Evolutionary conservation across 2,797 vertebrate species (phyloP), one percentile per base, ranked within the genome.

Genomic region (Chelon auratus): DNA sequence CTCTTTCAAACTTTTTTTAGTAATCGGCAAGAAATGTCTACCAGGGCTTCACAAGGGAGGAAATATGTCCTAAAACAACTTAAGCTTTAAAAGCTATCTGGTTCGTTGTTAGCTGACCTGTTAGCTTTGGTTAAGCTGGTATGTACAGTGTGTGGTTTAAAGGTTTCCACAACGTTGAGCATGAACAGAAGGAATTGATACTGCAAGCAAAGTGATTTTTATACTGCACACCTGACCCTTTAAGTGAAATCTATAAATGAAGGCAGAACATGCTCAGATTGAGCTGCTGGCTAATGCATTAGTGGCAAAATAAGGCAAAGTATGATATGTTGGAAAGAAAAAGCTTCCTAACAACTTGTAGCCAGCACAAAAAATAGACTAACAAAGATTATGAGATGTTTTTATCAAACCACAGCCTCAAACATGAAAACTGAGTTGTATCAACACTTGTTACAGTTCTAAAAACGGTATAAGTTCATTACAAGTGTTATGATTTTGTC

Each of bases 401-500:
- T 42, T 15, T 7, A 48, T 48, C 45, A 48, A 11, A 45, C 15
- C n/a, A 18, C n/a, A 7, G 45, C 20, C 48, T 50, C 48, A 22
- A 48, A 48, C 45, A 40, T 40, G 39, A 40, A 40, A 0, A n/a
- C 9, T 48, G n/a, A 48, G 45, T 20, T 18, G 45, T 9, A 18
- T 18, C 45, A 48, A 10, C n/a, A 11, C 45, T 10, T n/a, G 6
- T 42, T 15, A n/a, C 4, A 52, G 48, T 24, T 47, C 17, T 30
- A 37, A 68, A 63, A 69, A 53, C 10, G 4, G 33, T 55, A 15
- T 12, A 6, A 40, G 13, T 39, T 18, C 59, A 37, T 36, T 8
- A 33, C 17, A 30, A n/a, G 17, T 48, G 48, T 63, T 65, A 30
- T 69, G 71, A 75, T 72, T 71, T 62, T 61, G 13, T 57, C 71